Base-by-base conservation (phyloP, 2,888 invertebrate species). In the Dicyrtomina minuta region DNA sequence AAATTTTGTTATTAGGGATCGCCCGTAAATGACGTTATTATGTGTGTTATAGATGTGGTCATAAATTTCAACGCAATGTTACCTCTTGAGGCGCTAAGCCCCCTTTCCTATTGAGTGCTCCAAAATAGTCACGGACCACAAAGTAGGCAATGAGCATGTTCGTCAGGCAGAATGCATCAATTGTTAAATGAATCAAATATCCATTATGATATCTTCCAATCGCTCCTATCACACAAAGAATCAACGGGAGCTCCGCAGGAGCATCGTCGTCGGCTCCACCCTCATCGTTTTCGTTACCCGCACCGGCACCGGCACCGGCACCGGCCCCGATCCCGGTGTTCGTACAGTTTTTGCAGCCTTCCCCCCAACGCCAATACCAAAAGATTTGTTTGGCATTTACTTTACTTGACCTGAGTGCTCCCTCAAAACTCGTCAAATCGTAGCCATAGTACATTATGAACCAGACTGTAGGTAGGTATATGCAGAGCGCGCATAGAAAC, bases 321-420 rank as follows among this genome's bases (percentile, higher is more conserved):
- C n/a, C n/a, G n/a, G n/a, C n/a, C n/a, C n/a, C n/a, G n/a, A n/a
- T n/a, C n/a, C n/a, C n/a, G n/a, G n/a, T n/a, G n/a, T n/a, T n/a
- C n/a, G n/a, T n/a, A n/a, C n/a, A n/a, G n/a, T n/a, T n/a, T n/a
- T n/a, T n/a, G n/a, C n/a, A n/a, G n/a, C n/a, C n/a, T n/a, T n/a
- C n/a, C n/a, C n/a, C n/a, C n/a, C n/a, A n/a, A n/a, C n/a, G n/a
- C n/a, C n/a, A n/a, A n/a, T n/a, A 10, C 26, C 24, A 61, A 49
- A 61, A 61, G 6, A 61, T 46, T 4, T 46, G 46, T 12, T 26
- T 4, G n/a, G 61, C 61, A 27, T 46, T 46, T 15, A 12, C 15
- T 1, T 6, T 6, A 12, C 61, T 46, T 1, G 46, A 26, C 44
- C 3, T n/a, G n/a, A 46, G 12, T 24, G 46, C 15, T 1, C 24